A percentile compares a stretch with the other conserved stretches of the same genome.
Conservation (phyloP, 2,797 vertebrate species). For the Xyrichtys novacula region DNA sequence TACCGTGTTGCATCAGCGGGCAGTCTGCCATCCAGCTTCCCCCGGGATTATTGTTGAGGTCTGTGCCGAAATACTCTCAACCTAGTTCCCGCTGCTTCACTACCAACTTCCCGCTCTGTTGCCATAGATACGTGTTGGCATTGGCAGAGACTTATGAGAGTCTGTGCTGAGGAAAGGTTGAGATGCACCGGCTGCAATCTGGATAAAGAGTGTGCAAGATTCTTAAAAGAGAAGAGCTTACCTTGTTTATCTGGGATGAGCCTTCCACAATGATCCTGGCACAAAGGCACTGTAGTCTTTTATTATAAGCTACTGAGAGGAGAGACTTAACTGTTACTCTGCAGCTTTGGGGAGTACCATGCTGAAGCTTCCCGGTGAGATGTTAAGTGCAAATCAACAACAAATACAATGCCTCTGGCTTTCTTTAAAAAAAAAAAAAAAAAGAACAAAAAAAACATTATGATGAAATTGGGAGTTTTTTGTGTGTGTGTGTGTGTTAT, state of each 20-base stretch:
- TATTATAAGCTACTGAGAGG: constrained; percentile 13
- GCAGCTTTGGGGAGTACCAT: constrained; percentile 28
- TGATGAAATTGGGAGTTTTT: constrained; percentile 13
- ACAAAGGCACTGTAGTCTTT: constrained; percentile 3
- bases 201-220: constrained; percentile 39
- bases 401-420: constrained; percentile 17
- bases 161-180: constrained; percentile 48
- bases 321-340: background rate
- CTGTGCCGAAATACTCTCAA: constrained; percentile 63
- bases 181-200: constrained; percentile 59
- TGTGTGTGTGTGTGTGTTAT: too few relatives aligned
- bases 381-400: constrained; percentile 32
- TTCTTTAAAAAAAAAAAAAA: too few relatives aligned
- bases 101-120: constrained; percentile 71
- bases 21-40: constrained; percentile 37
- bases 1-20: constrained; percentile 45
- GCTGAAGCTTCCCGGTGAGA: constrained; percentile 30
- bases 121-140: constrained; percentile 78
- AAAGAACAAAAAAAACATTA: too few relatives aligned
- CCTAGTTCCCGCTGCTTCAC: constrained; percentile 69
- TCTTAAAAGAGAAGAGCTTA: constrained; percentile 27
- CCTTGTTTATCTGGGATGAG: constrained; percentile 51
- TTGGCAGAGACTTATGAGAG: constrained; percentile 53
- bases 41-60: constrained; percentile 45
- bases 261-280: constrained; percentile 37